Evolutionary conservation across 2,113 vertebrate genomes (phyloP).

Genomic region (Ramphastos sulfuratus): DNA sequence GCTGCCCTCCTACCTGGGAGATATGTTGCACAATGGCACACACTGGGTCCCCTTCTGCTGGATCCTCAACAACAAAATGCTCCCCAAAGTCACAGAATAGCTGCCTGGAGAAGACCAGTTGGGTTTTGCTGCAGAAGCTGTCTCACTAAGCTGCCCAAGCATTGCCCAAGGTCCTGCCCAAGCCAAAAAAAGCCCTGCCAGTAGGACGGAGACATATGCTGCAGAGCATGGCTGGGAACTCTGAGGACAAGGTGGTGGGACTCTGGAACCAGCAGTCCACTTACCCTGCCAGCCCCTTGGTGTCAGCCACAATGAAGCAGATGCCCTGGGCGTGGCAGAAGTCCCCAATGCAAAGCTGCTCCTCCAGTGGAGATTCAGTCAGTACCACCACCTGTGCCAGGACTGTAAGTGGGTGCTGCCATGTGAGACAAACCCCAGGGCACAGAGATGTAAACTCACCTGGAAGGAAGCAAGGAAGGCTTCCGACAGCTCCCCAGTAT

Average conservation of each 20-base stretch:
- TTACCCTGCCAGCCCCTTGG: slow-evolving; percentile 89
- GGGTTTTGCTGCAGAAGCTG: neutral
- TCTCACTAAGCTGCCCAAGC: neutral
- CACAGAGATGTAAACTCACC: neutral
- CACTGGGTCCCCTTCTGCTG: slow-evolving; percentile 71
- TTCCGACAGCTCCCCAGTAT: slow-evolving; percentile 68
- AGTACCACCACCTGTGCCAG: slow-evolving; percentile 84
- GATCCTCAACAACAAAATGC: slow-evolving; percentile 75
- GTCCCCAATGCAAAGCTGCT: slow-evolving; percentile 79
- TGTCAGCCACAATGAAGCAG: slow-evolving; percentile 83
- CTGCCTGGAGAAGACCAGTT: slow-evolving; percentile 68
- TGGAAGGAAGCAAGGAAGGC: slow-evolving; percentile 79
- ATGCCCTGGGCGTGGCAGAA: slow-evolving; percentile 80
- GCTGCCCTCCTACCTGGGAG: slow-evolving; percentile 76
- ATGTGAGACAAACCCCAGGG: fast-evolving
- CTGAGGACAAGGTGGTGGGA: neutral
- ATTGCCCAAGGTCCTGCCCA: neutral
- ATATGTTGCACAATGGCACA: slow-evolving; percentile 73
- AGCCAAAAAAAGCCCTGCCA: fast-evolving
- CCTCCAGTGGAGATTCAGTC: slow-evolving; percentile 83
- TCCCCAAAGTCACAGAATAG: slow-evolving; percentile 93
- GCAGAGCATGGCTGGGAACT: neutral
- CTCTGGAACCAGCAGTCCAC: neutral
- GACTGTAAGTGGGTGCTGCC: neutral
- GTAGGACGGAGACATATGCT: fast-evolving